Evolutionary conservation across 2,888 invertebrate genomes (phyloP), one percentile per base, ranked within the genome.

Genomic region (Metellina segmentata): DNA sequence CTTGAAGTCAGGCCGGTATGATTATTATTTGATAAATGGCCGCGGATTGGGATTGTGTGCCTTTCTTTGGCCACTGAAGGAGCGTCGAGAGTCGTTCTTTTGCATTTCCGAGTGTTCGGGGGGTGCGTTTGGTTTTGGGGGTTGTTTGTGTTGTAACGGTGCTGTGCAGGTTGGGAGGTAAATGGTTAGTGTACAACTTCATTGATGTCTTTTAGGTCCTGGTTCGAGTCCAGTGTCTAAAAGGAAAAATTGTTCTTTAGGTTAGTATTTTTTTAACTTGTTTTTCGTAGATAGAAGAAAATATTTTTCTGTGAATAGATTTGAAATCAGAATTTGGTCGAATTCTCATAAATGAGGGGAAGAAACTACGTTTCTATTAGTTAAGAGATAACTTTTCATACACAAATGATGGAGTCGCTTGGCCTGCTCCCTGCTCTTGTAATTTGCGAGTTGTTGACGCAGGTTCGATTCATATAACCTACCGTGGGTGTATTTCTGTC

Each of bases 11-110:
- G 75, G 69, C n/a, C 34, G 19, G 16, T 20, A 19, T 72, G 72
- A 72, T 85, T 74, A 61, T 75, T 20, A 85, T 75, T 75, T 85
- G 85, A 85, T 70, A 53, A 85, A 85, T 86, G 78, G 49, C 52
- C 70, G 20, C n/a, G 69, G 74, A 74, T 74, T 74, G 11, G 6
- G 5, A 20, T 2, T 34, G n/a, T 34, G 34, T 34, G 34, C 34
- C 34, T 34, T 34, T 34, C 34, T 34, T 34, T 34, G 34, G 34
- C 1, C 34, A 34, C 34, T 34, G 34, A 34, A 34, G 1, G 34
- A 34, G 34, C 34, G 34, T 34, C 34, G 4, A 4, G 34, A 34
- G 34, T 34, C 34, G 4, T n/a, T n/a, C 20, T 74, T 74, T 19
- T 19, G 20, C 34, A 74, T 74, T 34, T 74, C 34, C 19, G 61